Conservation (phyloP, 1,140 invertebrate species). For the Drosophila biarmipes region DNA sequence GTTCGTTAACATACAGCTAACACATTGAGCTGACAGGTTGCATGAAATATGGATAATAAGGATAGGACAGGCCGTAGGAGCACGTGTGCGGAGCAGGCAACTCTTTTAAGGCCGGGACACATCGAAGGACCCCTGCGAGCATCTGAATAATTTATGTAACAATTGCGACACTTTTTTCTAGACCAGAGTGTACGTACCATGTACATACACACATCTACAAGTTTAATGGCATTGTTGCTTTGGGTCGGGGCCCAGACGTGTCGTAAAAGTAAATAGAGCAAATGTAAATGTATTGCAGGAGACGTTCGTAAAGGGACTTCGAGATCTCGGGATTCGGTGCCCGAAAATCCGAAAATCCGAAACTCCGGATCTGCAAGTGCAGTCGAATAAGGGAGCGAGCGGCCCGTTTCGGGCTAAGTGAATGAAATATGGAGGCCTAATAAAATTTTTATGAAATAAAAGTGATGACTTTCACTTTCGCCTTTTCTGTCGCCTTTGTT, state of each 20-base stretch:
- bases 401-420: slow-evolving; percentile 59
- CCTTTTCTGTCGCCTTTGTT: slow-evolving; percentile 32
- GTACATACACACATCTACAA: slow-evolving; percentile 42
- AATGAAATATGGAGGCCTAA: slow-evolving; percentile 80
- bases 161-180: slow-evolving; percentile 78
- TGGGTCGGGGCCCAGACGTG: slow-evolving; percentile 62
- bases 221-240: slow-evolving; percentile 80
- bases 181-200: not conserved
- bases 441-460: slow-evolving; percentile 82
- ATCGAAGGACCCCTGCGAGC: slow-evolving; percentile 36
- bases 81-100: slow-evolving; percentile 31
- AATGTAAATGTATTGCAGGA: slow-evolving; percentile 40
- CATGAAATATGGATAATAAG: slow-evolving; percentile 63
- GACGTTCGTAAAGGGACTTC: slow-evolving; percentile 12
- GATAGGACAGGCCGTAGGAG: not conserved
- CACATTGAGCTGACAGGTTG: slow-evolving; percentile 70
- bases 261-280: slow-evolving; percentile 79
- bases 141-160: slow-evolving; percentile 81
- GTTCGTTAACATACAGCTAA: slow-evolving; percentile 56
- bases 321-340: not conserved
- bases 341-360: too few species aligned
- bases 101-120: slow-evolving; percentile 52
- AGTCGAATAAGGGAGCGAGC: not conserved
- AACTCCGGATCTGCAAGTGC: not conserved
- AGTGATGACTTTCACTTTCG: slow-evolving; percentile 80